phyloP scores from a whole-genome alignment of 2,113 vertebrate species.

The Corythornis madagascariensis region DNA sequence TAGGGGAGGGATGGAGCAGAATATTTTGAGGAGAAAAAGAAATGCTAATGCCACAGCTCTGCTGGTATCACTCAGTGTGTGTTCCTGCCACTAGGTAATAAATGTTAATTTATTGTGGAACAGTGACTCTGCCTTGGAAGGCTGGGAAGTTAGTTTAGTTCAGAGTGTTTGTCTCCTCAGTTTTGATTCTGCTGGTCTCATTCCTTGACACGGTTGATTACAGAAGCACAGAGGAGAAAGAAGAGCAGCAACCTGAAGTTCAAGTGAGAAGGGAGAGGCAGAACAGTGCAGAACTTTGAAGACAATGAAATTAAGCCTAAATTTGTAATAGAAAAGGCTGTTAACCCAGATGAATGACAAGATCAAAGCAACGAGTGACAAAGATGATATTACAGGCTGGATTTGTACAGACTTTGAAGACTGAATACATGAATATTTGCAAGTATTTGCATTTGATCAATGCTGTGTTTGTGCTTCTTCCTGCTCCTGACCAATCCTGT shows the following conservation, averaged over 20 bases:
- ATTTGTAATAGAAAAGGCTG: slow-evolving; percentile 63
- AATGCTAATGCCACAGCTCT: neutral
- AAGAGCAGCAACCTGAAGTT: slow-evolving; percentile 27
- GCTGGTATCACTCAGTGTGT: neutral
- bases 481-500: slow-evolving; percentile 34
- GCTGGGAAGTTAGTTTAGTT: slow-evolving; percentile 13
- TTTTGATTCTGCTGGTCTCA: slow-evolving; percentile 30
- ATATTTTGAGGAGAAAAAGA: neutral
- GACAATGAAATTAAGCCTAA: slow-evolving; percentile 61
- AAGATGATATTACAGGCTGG: slow-evolving; percentile 50
- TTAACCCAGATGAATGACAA: slow-evolving; percentile 60
- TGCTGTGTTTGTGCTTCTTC: slow-evolving; percentile 19
- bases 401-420: slow-evolving; percentile 63
- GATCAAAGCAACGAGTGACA: slow-evolving; percentile 63
- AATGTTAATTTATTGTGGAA: slow-evolving; percentile 15
- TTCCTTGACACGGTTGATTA: slow-evolving; percentile 5
- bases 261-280: slow-evolving; percentile 36
- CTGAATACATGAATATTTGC: slow-evolving; percentile 66
- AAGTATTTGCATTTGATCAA: slow-evolving; percentile 65
- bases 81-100: neutral
- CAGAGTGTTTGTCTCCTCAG: neutral
- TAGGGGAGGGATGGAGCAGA: neutral
- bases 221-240: slow-evolving; percentile 16
- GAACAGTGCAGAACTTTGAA: slow-evolving; percentile 48
- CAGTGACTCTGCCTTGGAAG: slow-evolving; percentile 19